Conservation (phyloP, 53 echinoderm and acorn worm genomes). For the Patiria pectinifera region DNA sequence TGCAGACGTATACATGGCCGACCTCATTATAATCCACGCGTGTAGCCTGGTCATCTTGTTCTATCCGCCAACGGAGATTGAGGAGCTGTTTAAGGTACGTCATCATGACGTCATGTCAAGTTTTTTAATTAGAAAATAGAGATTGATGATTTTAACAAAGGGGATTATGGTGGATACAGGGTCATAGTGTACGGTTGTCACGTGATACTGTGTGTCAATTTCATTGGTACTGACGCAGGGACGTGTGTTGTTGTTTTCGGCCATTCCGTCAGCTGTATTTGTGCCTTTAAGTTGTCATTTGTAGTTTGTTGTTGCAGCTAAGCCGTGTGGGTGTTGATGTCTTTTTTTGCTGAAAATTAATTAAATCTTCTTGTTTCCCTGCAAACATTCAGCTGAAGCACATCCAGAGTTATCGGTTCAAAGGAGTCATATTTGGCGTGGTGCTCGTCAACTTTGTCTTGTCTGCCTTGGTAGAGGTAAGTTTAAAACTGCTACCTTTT, state of each 20-base stretch:
- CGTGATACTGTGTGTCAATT: too few relatives aligned
- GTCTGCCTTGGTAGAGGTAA: conserved; percentile 51
- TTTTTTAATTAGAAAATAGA: background rate
- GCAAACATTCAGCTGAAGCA: conserved; percentile 22
- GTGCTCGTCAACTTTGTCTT: conserved; percentile 23
- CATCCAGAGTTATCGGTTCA: conserved; percentile 47
- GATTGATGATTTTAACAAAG: background rate
- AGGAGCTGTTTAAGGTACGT: conserved; percentile 48
- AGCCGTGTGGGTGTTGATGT: background rate
- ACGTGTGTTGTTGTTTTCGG: too few relatives aligned
- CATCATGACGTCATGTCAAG: too few relatives aligned
- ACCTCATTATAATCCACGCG: conserved; percentile 33
- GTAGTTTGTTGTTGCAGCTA: too few relatives aligned
- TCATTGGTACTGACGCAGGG: too few relatives aligned
- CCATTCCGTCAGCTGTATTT: too few relatives aligned
- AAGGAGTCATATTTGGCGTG: conserved; percentile 33
- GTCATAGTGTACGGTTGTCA: too few relatives aligned
- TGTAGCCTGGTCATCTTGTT: conserved; percentile 56
- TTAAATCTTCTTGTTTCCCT: background rate
- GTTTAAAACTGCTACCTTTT: background rate
- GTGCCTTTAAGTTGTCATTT: too few relatives aligned
- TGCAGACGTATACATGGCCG: conserved; percentile 40
- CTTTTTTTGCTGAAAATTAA: background rate
- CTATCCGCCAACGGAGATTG: conserved; percentile 24
- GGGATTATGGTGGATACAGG: too few relatives aligned